Base-by-base conservation (phyloP, 2,113 vertebrate species). In the Catharus fuscescens region DNA sequence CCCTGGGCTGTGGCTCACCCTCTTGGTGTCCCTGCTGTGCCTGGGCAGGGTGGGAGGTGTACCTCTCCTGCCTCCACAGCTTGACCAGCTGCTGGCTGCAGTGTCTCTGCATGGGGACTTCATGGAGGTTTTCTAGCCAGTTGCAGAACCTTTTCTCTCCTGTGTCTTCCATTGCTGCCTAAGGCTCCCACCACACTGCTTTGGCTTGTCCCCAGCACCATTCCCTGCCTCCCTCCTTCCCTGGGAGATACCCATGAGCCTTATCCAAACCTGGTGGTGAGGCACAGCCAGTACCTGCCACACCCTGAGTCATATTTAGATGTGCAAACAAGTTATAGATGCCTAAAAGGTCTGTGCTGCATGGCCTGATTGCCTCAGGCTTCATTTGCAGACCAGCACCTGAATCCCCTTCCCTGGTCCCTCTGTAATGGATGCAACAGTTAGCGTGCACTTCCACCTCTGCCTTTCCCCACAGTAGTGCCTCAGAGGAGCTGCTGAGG, bases 201-300 rank as follows among this genome's bases (percentile, higher is more conserved):
- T 31, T 54, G 52, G 28, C 23, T 18, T 7, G 8, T 24, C 42
- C 42, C 31, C 0, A 0, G 44, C 31, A 24, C n/a, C 1, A 1
- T 38, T 53, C 66, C 56, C 47, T 44, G 71, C 42, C 24, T 48
- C 28, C 72, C 17, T 66, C 50, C 24, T 61, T 26, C 3, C 4
- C 21, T 3, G 7, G 2, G 40, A 48, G 85, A 14, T 19, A 23
- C 1, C 10, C 9, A 0, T 7, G 34, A 59, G 47, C 42, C 42
- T 60, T 21, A 2, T 36, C 45, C 16, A 12, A 19, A 29, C 18
- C 26, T 8, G n/a, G 31, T 45, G 65, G 17, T 29, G 65, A 25
- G 56, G 57, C 31, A 5, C 0, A 31, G 60, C 2, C 8, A 29
- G 57, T 32, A 21, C 47, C 61, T 23, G 76, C 44, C 77, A 36